Evolutionary conservation across 2,888 invertebrate genomes (phyloP).

Genomic region (Eupithecia inturbata): DNA sequence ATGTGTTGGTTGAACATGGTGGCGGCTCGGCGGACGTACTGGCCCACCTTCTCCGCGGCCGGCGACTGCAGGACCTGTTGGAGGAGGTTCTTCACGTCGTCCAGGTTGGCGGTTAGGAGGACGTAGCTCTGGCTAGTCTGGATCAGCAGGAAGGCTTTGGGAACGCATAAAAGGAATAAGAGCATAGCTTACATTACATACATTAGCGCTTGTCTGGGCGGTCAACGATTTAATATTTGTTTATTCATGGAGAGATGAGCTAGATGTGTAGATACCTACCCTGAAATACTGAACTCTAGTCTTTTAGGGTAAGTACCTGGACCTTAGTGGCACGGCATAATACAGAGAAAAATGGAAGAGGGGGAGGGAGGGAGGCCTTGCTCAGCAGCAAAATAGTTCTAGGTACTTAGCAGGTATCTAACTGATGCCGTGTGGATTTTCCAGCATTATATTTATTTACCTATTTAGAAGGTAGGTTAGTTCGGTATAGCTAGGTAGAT

Average conservation of each 20-base stretch:
- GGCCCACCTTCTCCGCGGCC: conserved; percentile 51
- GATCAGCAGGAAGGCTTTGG: conserved; percentile 33
- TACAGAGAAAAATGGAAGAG: neutral
- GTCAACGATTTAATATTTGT: too few relatives aligned
- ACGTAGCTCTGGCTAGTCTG: conserved; percentile 58
- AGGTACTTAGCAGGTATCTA: neutral
- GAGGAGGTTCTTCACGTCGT: conserved; percentile 63
- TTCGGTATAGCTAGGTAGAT: neutral
- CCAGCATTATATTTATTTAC: neutral
- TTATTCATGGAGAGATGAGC: too few relatives aligned
- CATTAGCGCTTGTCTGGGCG: neutral
- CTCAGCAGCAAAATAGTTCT: neutral
- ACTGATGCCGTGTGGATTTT: neutral
- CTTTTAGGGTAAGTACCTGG: too few relatives aligned
- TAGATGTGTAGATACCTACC: too few relatives aligned
- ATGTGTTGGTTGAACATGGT: conserved; percentile 52
- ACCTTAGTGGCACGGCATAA: neutral
- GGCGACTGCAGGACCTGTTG: conserved; percentile 60
- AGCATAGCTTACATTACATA: neutral
- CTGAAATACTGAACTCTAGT: too few relatives aligned
- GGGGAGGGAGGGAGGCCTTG: too few relatives aligned
- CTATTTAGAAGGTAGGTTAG: neutral
- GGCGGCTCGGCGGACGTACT: conserved; percentile 54
- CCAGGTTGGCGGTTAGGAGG: conserved; percentile 67
- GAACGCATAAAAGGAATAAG: neutral